Evolutionary conservation across 2,797 vertebrate genomes (phyloP).

Genomic region (Hypotaenidia philippensis): DNA sequence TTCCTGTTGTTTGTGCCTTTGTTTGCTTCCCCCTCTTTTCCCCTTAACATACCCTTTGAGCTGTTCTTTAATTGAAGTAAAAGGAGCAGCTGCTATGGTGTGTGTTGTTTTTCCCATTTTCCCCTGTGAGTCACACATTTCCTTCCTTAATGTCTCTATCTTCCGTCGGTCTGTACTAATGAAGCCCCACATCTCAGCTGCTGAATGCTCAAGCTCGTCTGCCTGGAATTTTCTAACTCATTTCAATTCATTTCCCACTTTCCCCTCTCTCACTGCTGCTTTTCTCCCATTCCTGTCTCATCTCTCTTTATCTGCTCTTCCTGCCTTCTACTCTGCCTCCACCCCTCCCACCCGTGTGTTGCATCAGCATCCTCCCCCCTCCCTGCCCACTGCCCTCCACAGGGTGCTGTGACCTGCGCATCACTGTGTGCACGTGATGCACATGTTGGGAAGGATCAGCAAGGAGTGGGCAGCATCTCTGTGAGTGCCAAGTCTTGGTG

Average conservation of each 20-base stretch:
- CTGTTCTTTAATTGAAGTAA: slow-evolving; percentile 79
- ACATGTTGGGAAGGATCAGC: neutral
- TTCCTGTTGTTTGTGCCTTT: slow-evolving; percentile 30
- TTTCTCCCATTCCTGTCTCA: neutral
- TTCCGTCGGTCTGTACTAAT: slow-evolving; percentile 75
- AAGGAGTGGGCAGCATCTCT: neutral
- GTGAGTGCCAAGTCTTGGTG: accelerated
- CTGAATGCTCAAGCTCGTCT: slow-evolving; percentile 56
- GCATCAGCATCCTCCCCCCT: too few species aligned
- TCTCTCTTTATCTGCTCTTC: neutral
- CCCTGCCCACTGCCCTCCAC: neutral
- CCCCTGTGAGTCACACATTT: slow-evolving; percentile 77
- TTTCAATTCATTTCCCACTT: slow-evolving; percentile 57
- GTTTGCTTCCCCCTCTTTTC: slow-evolving; percentile 51
- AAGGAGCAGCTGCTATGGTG: slow-evolving; percentile 76
- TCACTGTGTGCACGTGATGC: accelerated
- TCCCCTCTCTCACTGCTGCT: neutral
- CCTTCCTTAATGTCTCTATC: slow-evolving; percentile 78
- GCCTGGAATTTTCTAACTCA: slow-evolving; percentile 60
- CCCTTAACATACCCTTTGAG: slow-evolving; percentile 77
- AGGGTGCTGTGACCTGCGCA: neutral
- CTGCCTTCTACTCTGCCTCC: neutral
- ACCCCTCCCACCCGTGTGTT: neutral
- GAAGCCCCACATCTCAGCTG: slow-evolving; percentile 74
- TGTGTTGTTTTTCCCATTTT: slow-evolving; percentile 74